These are phyloP conservation scores for Hyles vespertilio DNA, from an alignment of 1,140 invertebrate species.

Conservation along the genomic window DNA sequence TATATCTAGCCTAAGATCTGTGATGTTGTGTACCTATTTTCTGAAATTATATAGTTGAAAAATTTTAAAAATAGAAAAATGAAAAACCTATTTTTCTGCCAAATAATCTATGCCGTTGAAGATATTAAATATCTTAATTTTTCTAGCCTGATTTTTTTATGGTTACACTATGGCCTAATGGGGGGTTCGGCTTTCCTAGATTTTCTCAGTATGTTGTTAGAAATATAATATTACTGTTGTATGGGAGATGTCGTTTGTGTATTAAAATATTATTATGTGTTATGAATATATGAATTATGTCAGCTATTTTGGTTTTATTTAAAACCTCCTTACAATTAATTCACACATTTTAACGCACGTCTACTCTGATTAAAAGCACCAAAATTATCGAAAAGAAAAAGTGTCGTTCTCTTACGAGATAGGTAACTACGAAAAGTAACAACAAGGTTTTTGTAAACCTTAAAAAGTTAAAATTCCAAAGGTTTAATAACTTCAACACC, in stretches of 20 bases:
- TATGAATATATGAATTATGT: conserved; percentile 64
- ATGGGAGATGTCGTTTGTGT: conserved; percentile 32
- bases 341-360: no score
- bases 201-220: conserved; percentile 27
- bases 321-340: no score
- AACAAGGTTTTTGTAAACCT: no score
- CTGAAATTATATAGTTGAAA: conserved; percentile 32
- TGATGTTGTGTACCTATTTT: conserved; percentile 45
- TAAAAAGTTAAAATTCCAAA: no score
- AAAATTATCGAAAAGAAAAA: no score
- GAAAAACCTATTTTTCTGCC: conserved; percentile 46
- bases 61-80: conserved; percentile 15
- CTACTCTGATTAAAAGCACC: no score
- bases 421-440: no score
- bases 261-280: conserved; percentile 56
- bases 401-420: no score
- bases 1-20: conserved; percentile 8
- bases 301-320: conserved; percentile 38
- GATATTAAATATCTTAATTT: conserved; percentile 53
- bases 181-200: conserved; percentile 9
- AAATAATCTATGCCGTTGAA: conserved; percentile 43
- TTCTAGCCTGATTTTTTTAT: conserved; percentile 19
- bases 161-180: conserved; percentile 39
- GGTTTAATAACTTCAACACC: no score
- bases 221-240: conserved; percentile 10